These are phyloP conservation scores for Siniperca knerii DNA, from an alignment of 2,113 vertebrate genomes.

Conservation along the genomic window DNA sequence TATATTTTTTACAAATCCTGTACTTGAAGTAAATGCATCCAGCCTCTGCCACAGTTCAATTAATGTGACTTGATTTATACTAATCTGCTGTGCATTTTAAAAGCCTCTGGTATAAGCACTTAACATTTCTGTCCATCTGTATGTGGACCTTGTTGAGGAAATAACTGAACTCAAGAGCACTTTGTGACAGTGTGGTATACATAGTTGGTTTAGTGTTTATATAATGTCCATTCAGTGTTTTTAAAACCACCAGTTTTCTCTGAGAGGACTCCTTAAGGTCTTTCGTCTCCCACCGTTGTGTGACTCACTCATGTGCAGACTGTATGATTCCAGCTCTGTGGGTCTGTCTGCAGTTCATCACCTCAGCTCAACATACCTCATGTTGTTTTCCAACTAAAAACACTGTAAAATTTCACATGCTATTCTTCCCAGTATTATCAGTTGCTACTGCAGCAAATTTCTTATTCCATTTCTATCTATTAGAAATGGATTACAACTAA, in stretches of 20 bases:
- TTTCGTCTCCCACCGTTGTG: background rate
- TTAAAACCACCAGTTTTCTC: constrained; percentile 24
- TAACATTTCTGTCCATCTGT: constrained; percentile 24
- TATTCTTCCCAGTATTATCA: background rate
- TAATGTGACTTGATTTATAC: constrained; percentile 22
- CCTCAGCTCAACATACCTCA: background rate
- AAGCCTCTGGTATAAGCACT: constrained; percentile 43
- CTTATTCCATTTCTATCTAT: no score
- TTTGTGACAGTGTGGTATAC: constrained; percentile 30
- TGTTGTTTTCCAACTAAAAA: constrained; percentile 2
- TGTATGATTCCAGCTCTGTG: constrained; percentile 10
- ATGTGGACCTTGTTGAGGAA: constrained; percentile 9
- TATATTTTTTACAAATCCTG: background rate
- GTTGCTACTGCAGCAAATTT: no score
- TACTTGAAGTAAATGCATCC: constrained; percentile 1
- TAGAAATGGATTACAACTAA: background rate
- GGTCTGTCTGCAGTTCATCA: constrained; percentile 18
- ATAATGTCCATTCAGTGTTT: constrained; percentile 23
- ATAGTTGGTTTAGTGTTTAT: constrained; percentile 35
- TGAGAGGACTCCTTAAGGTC: constrained; percentile 11
- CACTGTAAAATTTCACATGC: background rate
- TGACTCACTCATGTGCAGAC: constrained; percentile 7
- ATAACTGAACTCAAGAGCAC: constrained; percentile 42
- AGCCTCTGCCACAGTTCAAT: constrained; percentile 14
- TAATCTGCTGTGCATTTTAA: constrained; percentile 20